Evolutionary conservation across 2,888 invertebrate genomes (phyloP), one percentile per base, ranked within the genome.

Genomic region (Nysson spinosus): DNA sequence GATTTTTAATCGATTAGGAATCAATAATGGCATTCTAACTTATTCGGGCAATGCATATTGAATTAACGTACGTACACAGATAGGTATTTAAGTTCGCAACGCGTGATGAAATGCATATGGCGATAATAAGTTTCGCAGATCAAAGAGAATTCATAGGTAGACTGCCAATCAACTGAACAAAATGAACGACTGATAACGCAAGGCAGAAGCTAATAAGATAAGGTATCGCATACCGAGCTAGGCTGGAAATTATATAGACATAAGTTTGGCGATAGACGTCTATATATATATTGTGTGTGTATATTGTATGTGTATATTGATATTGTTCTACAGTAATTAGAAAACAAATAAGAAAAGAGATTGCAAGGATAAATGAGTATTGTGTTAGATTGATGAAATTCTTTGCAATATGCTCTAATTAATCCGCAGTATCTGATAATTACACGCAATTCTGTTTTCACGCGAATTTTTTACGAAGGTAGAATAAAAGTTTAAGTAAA

Each of bases 211-310:
- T 30, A 34, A 44, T 28, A 43, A 20, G 64, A 61, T 60, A 61
- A 60, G 44, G 30, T 68, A 68, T 68, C 68, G 49, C 32, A 24
- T 35, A 51, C 22, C 47, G 28, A 32, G 47, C 40, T 52, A 49
- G 49, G 54, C 54, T 49, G 57, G 58, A 67, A 63, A 67, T 63
- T 35, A 35, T 49, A 60, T 26, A 51, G 26, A 57, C 43, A 43
- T 52, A 49, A 16, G 43, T 52, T 52, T 17, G 35, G 28, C 37
- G 40, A 43, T 24, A 43, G 32, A 22, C 6, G 1, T 22, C 28
- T 20, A 20, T 5, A 34, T 40, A 14, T 14, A 24, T 12, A n/a
- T 11, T 9, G 30, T 11, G 30, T n/a, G n/a, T 12, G 30, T 7
- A 12, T 20, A 40, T 9, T n/a, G n/a, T n/a, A n/a, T n/a, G n/a